Evolutionary conservation across 1,140 invertebrate species (phyloP), one percentile per base, ranked within the genome.

Genomic region (Hylaeus anthracinus): DNA sequence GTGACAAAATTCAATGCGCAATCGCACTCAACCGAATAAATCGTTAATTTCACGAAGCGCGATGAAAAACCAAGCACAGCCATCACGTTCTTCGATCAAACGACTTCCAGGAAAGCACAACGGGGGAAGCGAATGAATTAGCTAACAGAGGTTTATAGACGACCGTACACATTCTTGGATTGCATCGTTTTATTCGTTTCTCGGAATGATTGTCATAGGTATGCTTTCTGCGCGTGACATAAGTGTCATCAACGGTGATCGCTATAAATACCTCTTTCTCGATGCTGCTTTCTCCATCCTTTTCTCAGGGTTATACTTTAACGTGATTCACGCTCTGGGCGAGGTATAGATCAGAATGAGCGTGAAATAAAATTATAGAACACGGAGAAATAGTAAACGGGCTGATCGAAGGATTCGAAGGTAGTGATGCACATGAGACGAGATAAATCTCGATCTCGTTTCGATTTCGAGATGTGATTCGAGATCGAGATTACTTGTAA

Each of bases 181-280:
- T 63, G n/a, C 75, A 15, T 78, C 75, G 61, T 61, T 53, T 55
- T 26, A n/a, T 43, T 55, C 15, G 67, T 53, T 78, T 78, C 67
- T 10, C 5, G 67, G 75, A 72, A 78, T 58, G 15, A 53, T 10
- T 10, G 10, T 43, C 51, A 12, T 37, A 26, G 26, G 26, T 26
- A 70, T 15, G 43, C 66, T 71, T 78, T 78, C 56, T 61, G 75
- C 56, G 66, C 45, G 61, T 26, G 15, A n/a, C 10, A 41, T 43
- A 69, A 51, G 43, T 41, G 9, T 45, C 64, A 10, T 58, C 39
- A 53, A 77, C 71, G 48, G 10, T 14, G 74, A 69, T 77, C 66
- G 43, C 45, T 41, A 43, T 71, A 60, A 71, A 77, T 69, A 70
- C 15, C 15, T 12, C 10, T 37, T 37, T 1, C 9, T 66, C n/a